Percentiles rank a stretch among this genome's conserved stretches.
phyloP scores from a whole-genome alignment of 2,113 vertebrate genomes.

The Megaleporinus macrocephalus region DNA sequence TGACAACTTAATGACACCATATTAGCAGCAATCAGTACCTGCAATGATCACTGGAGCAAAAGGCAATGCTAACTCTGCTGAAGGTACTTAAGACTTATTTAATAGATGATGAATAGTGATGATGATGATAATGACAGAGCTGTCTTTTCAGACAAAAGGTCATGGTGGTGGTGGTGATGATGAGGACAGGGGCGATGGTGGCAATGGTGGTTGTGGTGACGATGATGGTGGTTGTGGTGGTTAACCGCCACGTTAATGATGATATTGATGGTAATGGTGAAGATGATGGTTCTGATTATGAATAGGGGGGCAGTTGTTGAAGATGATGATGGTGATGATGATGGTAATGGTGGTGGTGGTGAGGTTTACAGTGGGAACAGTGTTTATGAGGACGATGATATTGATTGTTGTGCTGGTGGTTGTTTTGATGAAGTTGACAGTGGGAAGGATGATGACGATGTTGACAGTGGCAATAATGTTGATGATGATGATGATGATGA shows the following conservation, averaged over 20 bases:
- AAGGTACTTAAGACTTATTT: constrained; percentile 29
- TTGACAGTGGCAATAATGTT: not conserved
- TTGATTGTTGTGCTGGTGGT: not conserved
- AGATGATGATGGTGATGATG: not conserved
- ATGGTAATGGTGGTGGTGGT: not conserved
- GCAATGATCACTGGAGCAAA: constrained; percentile 29
- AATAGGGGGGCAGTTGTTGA: not conserved
- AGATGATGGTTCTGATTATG: not conserved
- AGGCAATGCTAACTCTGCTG: not conserved
- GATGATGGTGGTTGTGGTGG: not conserved
- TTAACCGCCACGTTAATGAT: not conserved
- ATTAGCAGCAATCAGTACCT: constrained; percentile 35
- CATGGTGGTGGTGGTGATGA: not conserved
- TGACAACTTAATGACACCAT: constrained; percentile 44
- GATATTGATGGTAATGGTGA: not conserved
- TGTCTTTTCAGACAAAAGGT: no score
- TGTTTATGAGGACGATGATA: not conserved
- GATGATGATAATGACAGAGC: not conserved
- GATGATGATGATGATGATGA: not conserved
- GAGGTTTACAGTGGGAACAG: not conserved
- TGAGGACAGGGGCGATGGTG: not conserved
- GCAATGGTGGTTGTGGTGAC: not conserved
- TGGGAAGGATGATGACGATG: not conserved
- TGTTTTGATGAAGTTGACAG: not conserved
- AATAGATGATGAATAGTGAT: not conserved